phyloP scores from a whole-genome alignment of 2,113 vertebrate genomes.

The Baryphthengus martii region DNA sequence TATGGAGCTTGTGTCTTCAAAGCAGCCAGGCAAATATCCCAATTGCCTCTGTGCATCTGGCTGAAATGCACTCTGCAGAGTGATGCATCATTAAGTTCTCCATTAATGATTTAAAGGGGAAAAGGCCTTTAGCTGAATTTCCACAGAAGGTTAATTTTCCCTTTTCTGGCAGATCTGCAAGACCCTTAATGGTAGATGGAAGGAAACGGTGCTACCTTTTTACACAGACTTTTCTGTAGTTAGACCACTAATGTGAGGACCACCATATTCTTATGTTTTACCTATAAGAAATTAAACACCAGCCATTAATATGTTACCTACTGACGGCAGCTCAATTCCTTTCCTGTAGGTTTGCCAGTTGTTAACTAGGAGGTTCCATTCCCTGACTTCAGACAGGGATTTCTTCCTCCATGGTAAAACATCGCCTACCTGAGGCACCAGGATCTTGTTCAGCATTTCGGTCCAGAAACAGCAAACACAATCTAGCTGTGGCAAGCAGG shows the following conservation, averaged over 20 bases:
- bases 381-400: slow-evolving; percentile 58
- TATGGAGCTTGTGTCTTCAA: background rate
- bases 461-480: slow-evolving; percentile 82
- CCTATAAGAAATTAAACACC: slow-evolving; percentile 48
- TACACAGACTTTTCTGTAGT: slow-evolving; percentile 14
- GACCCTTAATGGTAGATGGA: slow-evolving; percentile 45
- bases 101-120: slow-evolving; percentile 44
- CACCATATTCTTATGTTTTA: slow-evolving; percentile 53
- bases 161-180: slow-evolving; percentile 48
- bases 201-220: slow-evolving; percentile 18
- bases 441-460: slow-evolving; percentile 69
- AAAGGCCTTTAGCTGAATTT: slow-evolving; percentile 47
- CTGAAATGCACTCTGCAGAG: background rate
- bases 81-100: slow-evolving; percentile 30
- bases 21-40: background rate
- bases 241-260: slow-evolving; percentile 27
- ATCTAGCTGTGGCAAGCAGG: slow-evolving; percentile 73
- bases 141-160: slow-evolving; percentile 50
- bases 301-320: slow-evolving; percentile 17
- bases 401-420: slow-evolving; percentile 71
- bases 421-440: slow-evolving; percentile 74
- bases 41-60: background rate
- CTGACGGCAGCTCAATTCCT: slow-evolving; percentile 42
- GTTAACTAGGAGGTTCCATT: slow-evolving; percentile 48
- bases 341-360: slow-evolving; percentile 21